Base-by-base conservation (phyloP, 2,113 vertebrate species). In the Hippocampus guttulatus region DNA sequence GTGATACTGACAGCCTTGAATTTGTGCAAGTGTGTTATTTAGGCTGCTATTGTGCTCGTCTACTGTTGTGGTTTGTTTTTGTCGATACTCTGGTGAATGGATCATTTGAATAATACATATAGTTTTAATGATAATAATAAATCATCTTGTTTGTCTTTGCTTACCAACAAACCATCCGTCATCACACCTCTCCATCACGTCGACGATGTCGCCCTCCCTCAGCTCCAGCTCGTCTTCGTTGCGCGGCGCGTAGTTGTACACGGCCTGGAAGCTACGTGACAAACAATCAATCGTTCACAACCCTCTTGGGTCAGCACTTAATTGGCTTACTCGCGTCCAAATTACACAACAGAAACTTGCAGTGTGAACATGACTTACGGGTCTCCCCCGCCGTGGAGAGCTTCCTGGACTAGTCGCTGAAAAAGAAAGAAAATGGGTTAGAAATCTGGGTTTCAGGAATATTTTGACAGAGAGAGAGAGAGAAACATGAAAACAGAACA, bases 81-180 rank as follows among this genome's bases (percentile, higher is more conserved):
- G 8, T 43, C 1, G 33, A 33, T 33, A 33, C 33, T 33, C 5
- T 33, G 33, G 33, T 33, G 33, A 33, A 33, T 33, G 33, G 33
- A 33, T 6, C 11, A 43, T 43, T 43, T 43, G 41, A 43, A 43
- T 43, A 43, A 43, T 43, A 43, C 41, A 43, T 38, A 38, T 38
- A 38, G 33, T 38, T 38, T 38, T 38, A 38, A 14, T 14, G 2
- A 25, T 27, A 63, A 41, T 18, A 45, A 64, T n/a, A 43, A 45
- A n/a, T 11, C 21, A 1, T 55, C 21, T 55, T 3, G 11, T n/a
- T 21, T 3, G 3, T 6, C 4, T 40, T 33, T 23, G 57, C 87
- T 83, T 80, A 99, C 97, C 97, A 83, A 99, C 97, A 92, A 98
- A 99, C 97, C 97, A 99, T 82, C 97, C 97, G 61, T 99, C 97